Conservation (phyloP, 2,888 invertebrate species). For the Amaurobius ferox region DNA sequence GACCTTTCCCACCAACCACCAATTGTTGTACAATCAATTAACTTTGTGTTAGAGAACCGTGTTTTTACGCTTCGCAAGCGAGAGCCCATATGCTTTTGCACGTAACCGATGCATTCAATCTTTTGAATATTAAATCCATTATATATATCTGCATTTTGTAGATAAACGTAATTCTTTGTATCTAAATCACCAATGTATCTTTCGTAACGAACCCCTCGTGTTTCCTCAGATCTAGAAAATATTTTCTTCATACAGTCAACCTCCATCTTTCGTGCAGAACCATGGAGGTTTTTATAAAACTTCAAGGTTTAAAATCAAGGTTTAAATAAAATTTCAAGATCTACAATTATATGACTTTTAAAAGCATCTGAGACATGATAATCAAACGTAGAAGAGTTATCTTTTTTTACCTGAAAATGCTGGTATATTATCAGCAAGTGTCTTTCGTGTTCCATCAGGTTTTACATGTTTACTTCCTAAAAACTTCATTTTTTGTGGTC, state of each 20-base stretch:
- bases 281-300: background rate
- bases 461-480: too few species aligned
- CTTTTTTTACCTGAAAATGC: too few species aligned
- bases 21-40: background rate
- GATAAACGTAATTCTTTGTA: background rate
- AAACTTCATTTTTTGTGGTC: too few species aligned
- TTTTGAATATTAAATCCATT: background rate
- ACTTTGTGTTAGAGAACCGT: background rate
- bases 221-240: background rate
- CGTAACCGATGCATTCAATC: background rate
- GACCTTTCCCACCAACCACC: background rate
- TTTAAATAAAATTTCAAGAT: too few species aligned
- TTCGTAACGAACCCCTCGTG: background rate
- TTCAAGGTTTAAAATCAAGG: too few species aligned
- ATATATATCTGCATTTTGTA: background rate
- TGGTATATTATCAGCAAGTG: too few species aligned
- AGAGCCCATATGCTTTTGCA: background rate
- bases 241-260: background rate
- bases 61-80: background rate
- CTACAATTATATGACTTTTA: too few species aligned
- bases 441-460: too few species aligned
- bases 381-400: too few species aligned
- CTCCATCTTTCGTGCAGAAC: background rate
- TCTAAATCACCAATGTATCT: background rate
- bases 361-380: too few species aligned